Conservation (phyloP, 2,113 vertebrate genomes). For the Martes martes region DNA sequence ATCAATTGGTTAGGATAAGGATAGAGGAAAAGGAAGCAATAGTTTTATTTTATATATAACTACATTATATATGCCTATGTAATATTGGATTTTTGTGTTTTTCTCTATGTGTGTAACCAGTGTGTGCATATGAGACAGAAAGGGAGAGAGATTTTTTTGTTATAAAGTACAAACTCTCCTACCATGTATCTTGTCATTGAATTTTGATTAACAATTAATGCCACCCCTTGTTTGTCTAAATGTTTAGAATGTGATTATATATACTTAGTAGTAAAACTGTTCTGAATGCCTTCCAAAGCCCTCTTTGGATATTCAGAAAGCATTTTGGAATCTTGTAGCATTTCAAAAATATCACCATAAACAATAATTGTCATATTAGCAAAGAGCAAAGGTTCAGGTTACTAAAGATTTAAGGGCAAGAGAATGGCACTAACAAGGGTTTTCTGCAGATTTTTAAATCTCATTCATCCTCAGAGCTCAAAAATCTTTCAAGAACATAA, state of each 20-base stretch:
- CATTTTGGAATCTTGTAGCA: not conserved
- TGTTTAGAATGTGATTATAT: not conserved
- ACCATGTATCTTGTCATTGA: not conserved
- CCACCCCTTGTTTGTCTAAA: not conserved
- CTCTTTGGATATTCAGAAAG: not conserved
- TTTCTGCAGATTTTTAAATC: not conserved
- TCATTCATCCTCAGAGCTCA: not conserved
- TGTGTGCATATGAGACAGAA: fast-evolving
- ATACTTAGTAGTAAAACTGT: not conserved
- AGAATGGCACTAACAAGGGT: not conserved
- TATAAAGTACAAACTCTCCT: not conserved
- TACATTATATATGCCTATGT: too few relatives aligned
- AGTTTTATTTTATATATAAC: too few relatives aligned
- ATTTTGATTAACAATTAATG: not conserved
- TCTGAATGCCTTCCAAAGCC: not conserved
- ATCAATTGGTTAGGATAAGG: not conserved
- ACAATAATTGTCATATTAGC: not conserved
- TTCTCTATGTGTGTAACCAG: not conserved
- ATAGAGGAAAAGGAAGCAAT: not conserved
- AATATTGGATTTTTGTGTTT: not conserved
- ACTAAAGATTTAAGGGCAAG: not conserved
- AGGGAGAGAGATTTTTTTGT: not conserved
- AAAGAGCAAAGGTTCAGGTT: not conserved
- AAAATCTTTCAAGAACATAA: not conserved
- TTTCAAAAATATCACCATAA: not conserved